Evolutionary conservation across 1,140 invertebrate genomes (phyloP).

Genomic region (Hycleus phaleratus): DNA sequence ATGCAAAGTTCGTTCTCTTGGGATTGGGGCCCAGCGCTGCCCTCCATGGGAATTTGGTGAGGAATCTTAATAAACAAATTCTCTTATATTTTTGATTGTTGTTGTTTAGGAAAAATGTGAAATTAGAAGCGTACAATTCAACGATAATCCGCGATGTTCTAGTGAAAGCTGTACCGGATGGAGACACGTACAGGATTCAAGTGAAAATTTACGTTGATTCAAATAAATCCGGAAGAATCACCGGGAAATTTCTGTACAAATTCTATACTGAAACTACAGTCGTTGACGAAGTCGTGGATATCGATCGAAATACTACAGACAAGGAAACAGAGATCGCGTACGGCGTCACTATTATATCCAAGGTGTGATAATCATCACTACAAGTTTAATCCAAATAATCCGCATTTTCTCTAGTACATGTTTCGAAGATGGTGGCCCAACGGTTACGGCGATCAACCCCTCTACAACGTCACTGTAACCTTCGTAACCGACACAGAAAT

Average conservation of each 20-base stretch:
- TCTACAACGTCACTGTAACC: slow-evolving; percentile 63
- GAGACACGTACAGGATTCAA: slow-evolving; percentile 42
- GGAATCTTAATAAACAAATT: not conserved
- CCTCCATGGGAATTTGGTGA: slow-evolving; percentile 64
- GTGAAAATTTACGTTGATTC: slow-evolving; percentile 29
- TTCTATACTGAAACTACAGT: slow-evolving; percentile 9
- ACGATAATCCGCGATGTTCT: slow-evolving; percentile 46
- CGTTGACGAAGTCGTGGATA: slow-evolving; percentile 10
- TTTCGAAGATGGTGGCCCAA: slow-evolving; percentile 89
- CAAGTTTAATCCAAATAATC: no score
- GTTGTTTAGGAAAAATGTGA: slow-evolving; percentile 48
- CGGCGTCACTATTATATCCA: no score
- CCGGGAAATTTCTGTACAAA: slow-evolving; percentile 17
- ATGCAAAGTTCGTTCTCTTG: slow-evolving; percentile 95
- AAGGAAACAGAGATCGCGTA: slow-evolving; percentile 11
- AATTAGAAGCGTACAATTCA: slow-evolving; percentile 44
- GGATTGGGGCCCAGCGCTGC: slow-evolving; percentile 98
- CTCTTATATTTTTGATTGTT: not conserved
- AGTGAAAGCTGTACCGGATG: slow-evolving; percentile 28
- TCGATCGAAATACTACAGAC: slow-evolving; percentile 10
- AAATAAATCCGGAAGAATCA: slow-evolving; percentile 3
- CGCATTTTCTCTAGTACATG: slow-evolving; percentile 36
- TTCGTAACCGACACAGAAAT: slow-evolving; percentile 39
- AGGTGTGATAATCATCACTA: no score
- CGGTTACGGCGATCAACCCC: slow-evolving; percentile 88